Evolutionary conservation across 2,113 vertebrate species (phyloP), one percentile per base, ranked within the genome.

Genomic region (Rhegmatorhina hoffmannsi): DNA sequence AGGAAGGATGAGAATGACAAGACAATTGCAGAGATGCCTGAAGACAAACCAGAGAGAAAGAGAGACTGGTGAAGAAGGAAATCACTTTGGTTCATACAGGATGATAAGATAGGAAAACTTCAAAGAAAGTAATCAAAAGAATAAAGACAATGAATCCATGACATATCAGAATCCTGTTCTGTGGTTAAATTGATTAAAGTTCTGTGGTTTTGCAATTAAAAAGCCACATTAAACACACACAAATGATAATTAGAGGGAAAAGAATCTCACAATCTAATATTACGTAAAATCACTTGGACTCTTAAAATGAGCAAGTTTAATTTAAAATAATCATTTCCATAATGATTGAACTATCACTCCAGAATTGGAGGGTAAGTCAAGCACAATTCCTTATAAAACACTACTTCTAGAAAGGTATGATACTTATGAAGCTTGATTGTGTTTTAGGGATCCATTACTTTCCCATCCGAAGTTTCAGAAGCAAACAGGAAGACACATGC

Each of bases 101-200:
- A 91, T 89, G 46, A 33, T 78, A 69, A 91, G 78, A 89, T 26
- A 73, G 62, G 18, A 83, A 79, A 90, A 91, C 63, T 94, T 95
- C 82, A 92, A 96, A 94, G 89, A 43, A 94, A 90, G 34, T 26
- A 94, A 94, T 85, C 59, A 82, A 76, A 89, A 82, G 49, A 92
- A 58, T 66, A 53, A 82, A 95, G 81, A 76, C 91, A 87, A 94
- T 7, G 23, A 25, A 73, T 87, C 87, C 2, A 25, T 62, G 66
- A 79, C 50, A 58, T 80, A 76, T 95, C 62, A 85, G 53, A 85
- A 76, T 64, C 49, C 67, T 72, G 11, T 56, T 87, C 80, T 78
- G 44, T 31, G 29, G 47, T 81, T 78, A 81, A 93, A 90, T n/a
- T 84, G 47, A 81, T 96, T 89, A 64, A 60, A 84, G 44, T 67